These are phyloP conservation scores for Tetropium fuscum DNA, from an alignment of 2,888 invertebrate genomes.

Conservation along the genomic window DNA sequence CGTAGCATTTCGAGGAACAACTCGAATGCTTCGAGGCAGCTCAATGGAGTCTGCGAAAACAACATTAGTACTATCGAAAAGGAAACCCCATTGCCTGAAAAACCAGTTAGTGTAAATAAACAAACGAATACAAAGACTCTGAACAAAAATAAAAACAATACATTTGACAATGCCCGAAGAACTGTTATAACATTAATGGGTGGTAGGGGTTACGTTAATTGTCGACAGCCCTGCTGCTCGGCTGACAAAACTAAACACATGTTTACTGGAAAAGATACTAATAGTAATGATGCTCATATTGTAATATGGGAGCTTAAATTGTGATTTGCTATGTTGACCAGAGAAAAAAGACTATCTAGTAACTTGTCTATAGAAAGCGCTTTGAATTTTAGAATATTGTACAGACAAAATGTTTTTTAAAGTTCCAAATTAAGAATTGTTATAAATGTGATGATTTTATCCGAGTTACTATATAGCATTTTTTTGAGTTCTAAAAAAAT, in stretches of 20 bases:
- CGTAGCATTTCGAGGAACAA: constrained; percentile 81
- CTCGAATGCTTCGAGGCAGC: constrained; percentile 78
- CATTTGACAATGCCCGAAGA: constrained; percentile 67
- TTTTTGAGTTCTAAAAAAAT: constrained; percentile 15
- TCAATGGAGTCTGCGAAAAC: constrained; percentile 61
- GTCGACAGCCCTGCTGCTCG: constrained; percentile 79
- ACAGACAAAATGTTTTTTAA: constrained; percentile 8
- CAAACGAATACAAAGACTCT: constrained; percentile 52
- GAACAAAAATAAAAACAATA: constrained; percentile 47
- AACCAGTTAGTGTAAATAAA: constrained; percentile 34
- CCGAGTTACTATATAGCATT: constrained; percentile 23
- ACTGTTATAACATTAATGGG: constrained; percentile 90
- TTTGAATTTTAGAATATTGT: constrained; percentile 10
- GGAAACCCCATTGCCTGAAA: constrained; percentile 40
- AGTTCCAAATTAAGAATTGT: constrained; percentile 4
- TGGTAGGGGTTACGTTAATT: constrained; percentile 89
- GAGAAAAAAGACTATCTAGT: constrained; percentile 25
- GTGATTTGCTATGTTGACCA: constrained; percentile 66
- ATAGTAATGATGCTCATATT: constrained; percentile 88
- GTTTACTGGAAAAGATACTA: constrained; percentile 73
- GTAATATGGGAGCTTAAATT: constrained; percentile 91
- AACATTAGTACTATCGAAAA: constrained; percentile 43
- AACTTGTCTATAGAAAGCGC: constrained; percentile 11
- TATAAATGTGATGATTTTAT: not conserved
- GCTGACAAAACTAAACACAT: constrained; percentile 58